phyloP scores from a whole-genome alignment of 2,888 invertebrate genomes.

The Thecophora atra region DNA sequence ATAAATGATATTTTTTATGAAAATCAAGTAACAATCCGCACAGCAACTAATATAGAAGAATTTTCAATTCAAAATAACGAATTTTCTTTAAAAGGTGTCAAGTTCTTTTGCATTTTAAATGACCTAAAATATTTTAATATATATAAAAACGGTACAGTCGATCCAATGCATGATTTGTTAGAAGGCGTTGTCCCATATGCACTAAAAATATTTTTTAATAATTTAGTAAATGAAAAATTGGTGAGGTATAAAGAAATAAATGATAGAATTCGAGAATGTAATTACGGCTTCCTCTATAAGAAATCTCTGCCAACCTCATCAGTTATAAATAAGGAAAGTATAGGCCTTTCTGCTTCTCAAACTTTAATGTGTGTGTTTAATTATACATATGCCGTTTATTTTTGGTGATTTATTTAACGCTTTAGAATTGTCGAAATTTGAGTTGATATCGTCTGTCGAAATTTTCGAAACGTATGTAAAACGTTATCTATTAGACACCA shows the following conservation, averaged over 20 bases:
- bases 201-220: constrained; percentile 32
- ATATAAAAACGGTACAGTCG: constrained; percentile 36
- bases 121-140: constrained; percentile 33
- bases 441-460: no score
- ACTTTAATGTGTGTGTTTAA: neutral
- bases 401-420: constrained; percentile 11
- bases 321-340: neutral
- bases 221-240: constrained; percentile 29
- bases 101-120: constrained; percentile 30
- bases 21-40: constrained; percentile 15
- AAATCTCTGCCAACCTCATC: constrained; percentile 4
- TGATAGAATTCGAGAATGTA: constrained; percentile 31
- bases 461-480: no score
- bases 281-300: constrained; percentile 8
- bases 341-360: neutral
- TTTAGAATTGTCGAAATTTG: no score
- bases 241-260: constrained; percentile 33
- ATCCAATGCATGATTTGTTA: constrained; percentile 40
- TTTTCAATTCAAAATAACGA: neutral
- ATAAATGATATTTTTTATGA: constrained; percentile 33
- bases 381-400: constrained; percentile 17
- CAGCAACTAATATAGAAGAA: constrained; percentile 3
- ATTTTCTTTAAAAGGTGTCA: constrained; percentile 27
- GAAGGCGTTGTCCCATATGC: constrained; percentile 39
- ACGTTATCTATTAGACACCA: no score